Evolutionary conservation across 2,888 invertebrate genomes (phyloP).

Genomic region (Xanthorhoe spadicearia): DNA sequence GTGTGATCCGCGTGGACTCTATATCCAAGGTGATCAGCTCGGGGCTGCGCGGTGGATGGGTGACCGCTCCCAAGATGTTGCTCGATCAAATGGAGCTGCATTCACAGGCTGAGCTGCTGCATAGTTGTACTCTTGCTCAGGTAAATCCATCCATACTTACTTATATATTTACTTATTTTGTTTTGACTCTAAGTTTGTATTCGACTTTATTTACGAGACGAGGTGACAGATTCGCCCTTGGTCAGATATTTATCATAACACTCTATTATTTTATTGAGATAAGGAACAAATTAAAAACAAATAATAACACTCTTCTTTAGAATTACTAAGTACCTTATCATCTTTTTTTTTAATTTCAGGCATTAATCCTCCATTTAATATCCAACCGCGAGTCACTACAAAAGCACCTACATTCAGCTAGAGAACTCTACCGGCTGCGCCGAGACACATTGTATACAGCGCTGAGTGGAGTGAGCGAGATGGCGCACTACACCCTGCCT

Average conservation of each 20-base stretch:
- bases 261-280: too few species aligned
- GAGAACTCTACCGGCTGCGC: constrained; percentile 86
- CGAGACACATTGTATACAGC: constrained; percentile 86
- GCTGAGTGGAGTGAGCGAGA: constrained; percentile 74
- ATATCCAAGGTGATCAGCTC: constrained; percentile 90
- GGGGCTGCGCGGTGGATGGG: constrained; percentile 89
- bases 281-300: too few species aligned
- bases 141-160: too few species aligned
- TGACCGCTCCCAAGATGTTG: constrained; percentile 88
- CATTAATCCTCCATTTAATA: constrained; percentile 57
- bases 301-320: too few species aligned
- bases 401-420: constrained; percentile 84
- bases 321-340: too few species aligned
- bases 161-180: too few species aligned
- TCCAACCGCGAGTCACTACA: constrained; percentile 80
- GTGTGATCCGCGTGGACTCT: constrained; percentile 91
- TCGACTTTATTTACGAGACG: too few species aligned
- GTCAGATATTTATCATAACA: too few species aligned
- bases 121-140: constrained; percentile 66
- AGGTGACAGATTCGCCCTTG: too few species aligned
- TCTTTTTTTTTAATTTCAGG: constrained; percentile 47
- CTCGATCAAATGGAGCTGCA: constrained; percentile 88
- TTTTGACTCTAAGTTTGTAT: too few species aligned
- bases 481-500: constrained; percentile 88
- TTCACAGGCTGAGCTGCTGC: constrained; percentile 87